Percentiles rank a stretch among this genome's conserved stretches.
Evolutionary conservation across 2,797 vertebrate genomes (phyloP).

Genomic region (Danio jaintianensis): DNA sequence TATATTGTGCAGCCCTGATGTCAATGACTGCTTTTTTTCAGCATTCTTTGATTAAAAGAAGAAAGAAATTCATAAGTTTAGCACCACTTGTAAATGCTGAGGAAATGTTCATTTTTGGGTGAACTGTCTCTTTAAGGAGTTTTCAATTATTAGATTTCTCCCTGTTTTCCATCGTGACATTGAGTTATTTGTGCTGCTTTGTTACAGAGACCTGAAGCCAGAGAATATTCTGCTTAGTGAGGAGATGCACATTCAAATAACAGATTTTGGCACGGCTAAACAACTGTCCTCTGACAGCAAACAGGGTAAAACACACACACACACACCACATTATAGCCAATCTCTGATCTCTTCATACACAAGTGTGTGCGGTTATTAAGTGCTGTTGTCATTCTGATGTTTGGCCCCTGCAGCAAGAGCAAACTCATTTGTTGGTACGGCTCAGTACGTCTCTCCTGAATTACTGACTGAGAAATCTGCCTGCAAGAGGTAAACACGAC

Average conservation of each 20-base stretch:
- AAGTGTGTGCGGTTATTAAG: neutral
- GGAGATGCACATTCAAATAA: constrained; percentile 99
- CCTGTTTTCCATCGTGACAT: neutral
- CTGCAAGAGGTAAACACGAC: constrained; percentile 90
- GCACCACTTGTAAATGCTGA: too few species aligned
- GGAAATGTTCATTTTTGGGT: too few species aligned
- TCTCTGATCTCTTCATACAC: neutral
- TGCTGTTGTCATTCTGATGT: neutral
- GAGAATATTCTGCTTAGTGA: constrained; percentile 98
- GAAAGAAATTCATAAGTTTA: too few species aligned
- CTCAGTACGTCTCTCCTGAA: constrained; percentile 98
- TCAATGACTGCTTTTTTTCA: too few species aligned
- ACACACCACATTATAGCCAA: neutral
- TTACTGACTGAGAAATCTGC: constrained; percentile 98
- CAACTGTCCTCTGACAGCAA: constrained; percentile 95
- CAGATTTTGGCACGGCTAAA: constrained; percentile 98
- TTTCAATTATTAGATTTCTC: neutral
- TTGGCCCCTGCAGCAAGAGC: constrained; percentile 84
- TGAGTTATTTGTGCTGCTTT: constrained; percentile 10
- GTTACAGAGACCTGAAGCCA: constrained; percentile 94
- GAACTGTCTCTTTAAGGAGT: neutral
- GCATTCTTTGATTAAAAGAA: too few species aligned
- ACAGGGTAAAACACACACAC: constrained; percentile 81
- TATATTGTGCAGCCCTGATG: too few species aligned
- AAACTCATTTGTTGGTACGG: constrained; percentile 98